Evolutionary conservation across 2,113 vertebrate species (phyloP).

Genomic region (Sylvia atricapilla): DNA sequence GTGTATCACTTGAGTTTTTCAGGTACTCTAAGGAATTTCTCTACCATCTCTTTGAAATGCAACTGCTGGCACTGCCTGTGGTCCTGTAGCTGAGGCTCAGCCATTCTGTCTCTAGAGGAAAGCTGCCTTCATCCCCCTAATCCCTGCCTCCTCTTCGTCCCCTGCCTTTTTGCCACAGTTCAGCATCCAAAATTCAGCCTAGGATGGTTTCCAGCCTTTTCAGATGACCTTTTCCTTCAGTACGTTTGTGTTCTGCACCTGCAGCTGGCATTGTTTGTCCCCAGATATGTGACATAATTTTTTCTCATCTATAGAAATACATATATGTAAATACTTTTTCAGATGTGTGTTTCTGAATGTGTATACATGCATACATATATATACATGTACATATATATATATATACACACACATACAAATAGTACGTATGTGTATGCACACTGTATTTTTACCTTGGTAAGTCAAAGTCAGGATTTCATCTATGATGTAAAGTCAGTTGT

Average conservation of each 20-base stretch:
- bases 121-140: neutral
- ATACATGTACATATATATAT: no score
- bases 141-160: neutral
- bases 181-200: neutral
- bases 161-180: neutral
- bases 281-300: neutral
- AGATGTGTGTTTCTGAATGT: neutral
- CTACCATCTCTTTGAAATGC: accelerated
- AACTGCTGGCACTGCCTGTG: accelerated
- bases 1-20: neutral
- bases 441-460: neutral
- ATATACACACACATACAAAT: no score
- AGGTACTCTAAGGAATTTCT: neutral
- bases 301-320: neutral
- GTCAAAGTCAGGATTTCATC: neutral
- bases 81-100: neutral
- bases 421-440: neutral
- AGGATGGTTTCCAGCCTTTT: neutral
- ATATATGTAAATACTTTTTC: neutral
- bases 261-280: neutral
- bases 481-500: accelerated
- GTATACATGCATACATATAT: no score
- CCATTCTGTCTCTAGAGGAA: neutral
- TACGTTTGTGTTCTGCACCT: neutral
- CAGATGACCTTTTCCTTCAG: neutral